Conservation (phyloP, 2,888 invertebrate genomes). For the Platycheirus rosarum region DNA sequence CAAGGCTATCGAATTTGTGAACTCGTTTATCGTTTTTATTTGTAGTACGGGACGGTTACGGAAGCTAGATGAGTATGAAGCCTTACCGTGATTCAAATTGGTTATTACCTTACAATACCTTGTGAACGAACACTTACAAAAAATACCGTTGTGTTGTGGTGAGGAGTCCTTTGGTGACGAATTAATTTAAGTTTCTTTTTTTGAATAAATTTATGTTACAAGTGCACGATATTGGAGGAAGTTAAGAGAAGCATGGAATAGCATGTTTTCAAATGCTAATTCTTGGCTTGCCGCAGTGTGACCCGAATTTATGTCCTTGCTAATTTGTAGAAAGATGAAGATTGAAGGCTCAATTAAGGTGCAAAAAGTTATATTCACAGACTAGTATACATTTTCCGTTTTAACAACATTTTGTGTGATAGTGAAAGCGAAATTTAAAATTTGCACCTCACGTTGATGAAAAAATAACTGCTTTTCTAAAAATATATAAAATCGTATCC, state of each 20-base stretch:
- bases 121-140: constrained; percentile 28
- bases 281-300: neutral
- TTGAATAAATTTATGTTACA: constrained; percentile 12
- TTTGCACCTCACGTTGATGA: too few species aligned
- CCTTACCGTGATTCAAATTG: constrained; percentile 42
- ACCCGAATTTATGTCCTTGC: too few species aligned
- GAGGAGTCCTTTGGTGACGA: constrained; percentile 1
- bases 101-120: constrained; percentile 30
- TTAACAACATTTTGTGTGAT: too few species aligned
- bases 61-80: constrained; percentile 18
- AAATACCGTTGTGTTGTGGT: constrained; percentile 4
- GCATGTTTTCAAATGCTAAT: constrained; percentile 4
- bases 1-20: constrained; percentile 22
- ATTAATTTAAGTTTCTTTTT: constrained; percentile 22
- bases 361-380: too few species aligned
- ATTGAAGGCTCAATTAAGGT: too few species aligned
- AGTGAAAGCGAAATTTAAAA: too few species aligned
- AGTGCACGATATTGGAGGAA: constrained; percentile 9
- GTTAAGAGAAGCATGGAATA: neutral
- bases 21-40: constrained; percentile 46
- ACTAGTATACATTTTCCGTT: too few species aligned
- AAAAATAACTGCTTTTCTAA: too few species aligned
- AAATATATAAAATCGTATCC: too few species aligned
- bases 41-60: too few species aligned
- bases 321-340: too few species aligned